Base-by-base conservation (phyloP, 2,113 vertebrate genomes). In the Sterna hirundo region DNA sequence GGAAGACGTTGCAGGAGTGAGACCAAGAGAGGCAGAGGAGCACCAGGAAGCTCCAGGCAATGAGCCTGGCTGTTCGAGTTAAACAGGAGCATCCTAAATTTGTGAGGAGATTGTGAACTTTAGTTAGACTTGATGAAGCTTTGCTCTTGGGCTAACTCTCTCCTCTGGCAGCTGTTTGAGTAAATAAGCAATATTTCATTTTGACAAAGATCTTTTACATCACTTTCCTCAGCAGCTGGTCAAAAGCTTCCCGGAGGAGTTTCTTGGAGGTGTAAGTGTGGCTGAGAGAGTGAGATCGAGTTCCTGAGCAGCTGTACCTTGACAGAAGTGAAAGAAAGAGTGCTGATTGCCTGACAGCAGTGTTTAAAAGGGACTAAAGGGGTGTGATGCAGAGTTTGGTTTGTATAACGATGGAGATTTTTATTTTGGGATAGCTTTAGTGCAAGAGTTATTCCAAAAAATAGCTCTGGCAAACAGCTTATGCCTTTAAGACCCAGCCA, bases 361-460 rank as follows among this genome's bases (percentile, higher is more conserved):
- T 65, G 25, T 85, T 80, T 92, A 58, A 80, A 89, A 72, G 19
- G 51, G 62, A 47, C 55, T 83, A 87, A 60, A 60, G 10, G 32
- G 16, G 6, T 75, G 14, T 66, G 51, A 83, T 77, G 34, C 32
- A 78, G 58, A 55, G 13, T 42, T 80, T 54, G 11, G 30, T 61
- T 84, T 80, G 42, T 15, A 78, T 64, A 22, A 70, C 13, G 21
- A 70, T 17, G 16, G 38, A 66, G 42, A 62, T 60, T 93, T 83
- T 95, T 96, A 85, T 94, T 93, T 90, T 90, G 51, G 38, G 64
- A 74, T 81, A 81, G 22, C 29, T 93, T 85, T 62, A 86, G 11
- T 13, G 9, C 32, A 85, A 87, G 54, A 91, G 20, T 17, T 93
- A 74, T 69, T 89, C 57, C 8, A 65, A 95, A 96, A 96, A 95